Evolutionary conservation across 2,113 vertebrate species (phyloP).

Genomic region (Nerophis ophidion): DNA sequence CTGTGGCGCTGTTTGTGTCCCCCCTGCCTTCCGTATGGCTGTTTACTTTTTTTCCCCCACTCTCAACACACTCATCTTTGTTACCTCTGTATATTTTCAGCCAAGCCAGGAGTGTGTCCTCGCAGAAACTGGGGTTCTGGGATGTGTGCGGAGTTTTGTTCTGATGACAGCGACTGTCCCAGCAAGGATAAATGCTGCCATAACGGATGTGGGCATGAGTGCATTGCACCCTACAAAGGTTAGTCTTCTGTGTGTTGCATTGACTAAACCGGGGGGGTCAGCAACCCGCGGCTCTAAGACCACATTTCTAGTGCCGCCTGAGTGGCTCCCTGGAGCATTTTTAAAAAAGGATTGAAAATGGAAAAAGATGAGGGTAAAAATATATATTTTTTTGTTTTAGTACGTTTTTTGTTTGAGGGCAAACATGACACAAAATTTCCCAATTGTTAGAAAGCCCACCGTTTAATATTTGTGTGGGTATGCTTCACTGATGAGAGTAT

Average conservation of each 20-base stretch:
- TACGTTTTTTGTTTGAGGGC: no score
- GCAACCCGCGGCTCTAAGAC: no score
- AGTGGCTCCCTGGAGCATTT: no score
- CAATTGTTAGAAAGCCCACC: no score
- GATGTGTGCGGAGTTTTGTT: constrained; percentile 64
- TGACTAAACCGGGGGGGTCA: no score
- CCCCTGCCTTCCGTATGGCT: constrained; percentile 58
- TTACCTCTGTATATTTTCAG: constrained; percentile 33
- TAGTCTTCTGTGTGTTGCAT: neutral
- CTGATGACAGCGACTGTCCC: constrained; percentile 63
- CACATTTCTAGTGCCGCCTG: no score
- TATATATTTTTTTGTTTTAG: no score
- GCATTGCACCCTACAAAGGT: constrained; percentile 66
- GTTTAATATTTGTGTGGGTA: no score
- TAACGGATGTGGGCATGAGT: constrained; percentile 72
- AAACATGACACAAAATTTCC: no score
- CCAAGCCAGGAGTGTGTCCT: constrained; percentile 57
- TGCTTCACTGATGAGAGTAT: no score
- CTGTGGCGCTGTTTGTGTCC: constrained; percentile 60
- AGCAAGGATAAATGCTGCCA: constrained; percentile 66
- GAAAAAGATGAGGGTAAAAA: no score
- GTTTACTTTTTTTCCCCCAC: neutral
- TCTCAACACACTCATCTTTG: constrained; percentile 1
- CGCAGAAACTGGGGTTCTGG: constrained; percentile 38
- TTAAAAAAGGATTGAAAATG: no score